These are phyloP conservation scores for Cricetomys ansorgei DNA, from an alignment of 2,113 vertebrate species.

Conservation along the genomic window DNA sequence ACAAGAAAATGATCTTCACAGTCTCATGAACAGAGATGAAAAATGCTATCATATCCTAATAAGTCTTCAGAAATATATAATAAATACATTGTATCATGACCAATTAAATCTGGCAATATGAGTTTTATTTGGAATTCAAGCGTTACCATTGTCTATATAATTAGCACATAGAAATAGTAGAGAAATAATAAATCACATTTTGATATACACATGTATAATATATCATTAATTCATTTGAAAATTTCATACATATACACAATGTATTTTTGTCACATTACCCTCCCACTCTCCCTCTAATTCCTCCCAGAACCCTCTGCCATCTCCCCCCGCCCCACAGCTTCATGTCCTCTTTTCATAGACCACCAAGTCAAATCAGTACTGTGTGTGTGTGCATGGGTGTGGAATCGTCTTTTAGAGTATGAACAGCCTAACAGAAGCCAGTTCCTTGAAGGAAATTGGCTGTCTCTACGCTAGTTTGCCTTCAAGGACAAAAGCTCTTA, in stretches of 20 bases:
- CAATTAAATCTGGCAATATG: background rate
- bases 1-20: background rate
- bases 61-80: background rate
- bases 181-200: background rate
- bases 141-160: background rate
- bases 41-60: background rate
- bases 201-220: background rate
- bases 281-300: background rate
- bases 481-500: background rate
- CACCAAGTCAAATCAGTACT: background rate
- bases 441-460: background rate
- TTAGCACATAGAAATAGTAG: conserved; percentile 2
- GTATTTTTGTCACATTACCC: background rate
- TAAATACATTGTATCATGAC: background rate
- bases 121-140: conserved; percentile 8
- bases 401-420: background rate
- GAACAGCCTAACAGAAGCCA: background rate
- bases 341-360: background rate
- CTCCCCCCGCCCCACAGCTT: background rate
- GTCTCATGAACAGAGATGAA: background rate
- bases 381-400: background rate
- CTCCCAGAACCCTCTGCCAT: too few relatives aligned
- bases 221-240: background rate
- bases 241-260: background rate
- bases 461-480: too few relatives aligned